Evolutionary conservation across 2,797 vertebrate species (phyloP).

Genomic region (Rhodeus uyekii): DNA sequence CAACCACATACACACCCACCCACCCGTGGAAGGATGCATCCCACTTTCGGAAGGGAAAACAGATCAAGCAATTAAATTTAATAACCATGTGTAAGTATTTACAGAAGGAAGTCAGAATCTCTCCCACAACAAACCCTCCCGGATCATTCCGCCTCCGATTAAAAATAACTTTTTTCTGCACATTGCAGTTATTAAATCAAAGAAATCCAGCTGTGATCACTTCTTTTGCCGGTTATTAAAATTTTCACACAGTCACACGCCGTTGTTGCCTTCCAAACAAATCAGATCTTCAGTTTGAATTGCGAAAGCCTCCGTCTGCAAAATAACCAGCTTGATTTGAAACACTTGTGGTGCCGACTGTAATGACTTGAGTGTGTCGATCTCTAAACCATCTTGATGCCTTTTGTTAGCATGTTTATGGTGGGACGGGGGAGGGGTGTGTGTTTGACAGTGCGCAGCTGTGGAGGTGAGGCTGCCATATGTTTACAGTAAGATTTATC

Average conservation of each 20-base stretch:
- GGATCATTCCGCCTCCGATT: slow-evolving; percentile 12
- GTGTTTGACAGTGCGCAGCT: slow-evolving; percentile 20
- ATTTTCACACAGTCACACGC: not conserved
- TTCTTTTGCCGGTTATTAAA: not conserved
- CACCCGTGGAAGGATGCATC: slow-evolving; percentile 24
- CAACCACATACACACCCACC: slow-evolving; percentile 24
- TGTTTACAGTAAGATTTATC: slow-evolving; percentile 43
- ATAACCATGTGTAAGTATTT: slow-evolving; percentile 49
- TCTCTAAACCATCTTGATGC: slow-evolving; percentile 1
- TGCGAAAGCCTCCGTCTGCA: not conserved
- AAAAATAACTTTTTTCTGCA: not conserved
- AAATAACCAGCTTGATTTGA: not conserved
- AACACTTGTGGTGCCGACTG: slow-evolving; percentile 31
- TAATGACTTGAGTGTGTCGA: not conserved
- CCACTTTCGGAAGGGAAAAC: slow-evolving; percentile 32
- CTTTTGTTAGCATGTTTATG: slow-evolving; percentile 42
- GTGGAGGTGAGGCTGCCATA: slow-evolving; percentile 46
- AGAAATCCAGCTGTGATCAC: not conserved
- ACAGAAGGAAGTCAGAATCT: slow-evolving; percentile 34
- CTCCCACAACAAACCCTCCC: slow-evolving; percentile 13
- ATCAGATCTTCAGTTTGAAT: slow-evolving; percentile 3
- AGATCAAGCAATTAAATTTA: slow-evolving; percentile 20
- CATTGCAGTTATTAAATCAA: slow-evolving; percentile 11
- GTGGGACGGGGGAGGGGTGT: not conserved
- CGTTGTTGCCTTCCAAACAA: not conserved